phyloP scores from a whole-genome alignment of 1,140 invertebrate genomes.

The Ericerus pela region DNA sequence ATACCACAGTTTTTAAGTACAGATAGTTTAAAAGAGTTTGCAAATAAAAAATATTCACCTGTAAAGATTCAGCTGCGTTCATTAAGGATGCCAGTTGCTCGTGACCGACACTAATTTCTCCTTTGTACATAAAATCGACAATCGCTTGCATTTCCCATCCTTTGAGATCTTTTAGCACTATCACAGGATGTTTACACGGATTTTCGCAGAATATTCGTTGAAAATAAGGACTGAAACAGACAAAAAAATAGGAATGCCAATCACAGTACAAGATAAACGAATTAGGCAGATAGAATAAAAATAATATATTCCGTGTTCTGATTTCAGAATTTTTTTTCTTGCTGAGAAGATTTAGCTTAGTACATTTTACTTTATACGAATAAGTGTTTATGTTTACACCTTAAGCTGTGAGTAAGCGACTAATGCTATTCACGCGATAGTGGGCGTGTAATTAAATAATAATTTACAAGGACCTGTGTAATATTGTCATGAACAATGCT shows the following conservation, averaged over 20 bases:
- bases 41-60: conserved; percentile 32
- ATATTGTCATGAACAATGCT: no score
- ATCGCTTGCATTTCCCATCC: conserved; percentile 74
- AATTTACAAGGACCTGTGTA: no score
- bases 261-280: not conserved
- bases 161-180: conserved; percentile 74
- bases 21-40: no score
- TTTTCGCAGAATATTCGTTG: conserved; percentile 74
- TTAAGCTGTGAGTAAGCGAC: no score
- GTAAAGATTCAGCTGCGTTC: conserved; percentile 68
- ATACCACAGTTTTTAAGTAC: no score
- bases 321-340: no score
- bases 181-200: conserved; percentile 84
- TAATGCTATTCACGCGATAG: no score
- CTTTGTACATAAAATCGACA: conserved; percentile 83
- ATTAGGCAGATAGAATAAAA: not conserved
- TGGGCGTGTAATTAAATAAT: no score
- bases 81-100: conserved; percentile 66
- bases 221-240: conserved; percentile 60
- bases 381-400: no score
- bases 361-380: no score
- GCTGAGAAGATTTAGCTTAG: no score
- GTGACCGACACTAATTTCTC: conserved; percentile 71
- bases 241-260: conserved; percentile 4
- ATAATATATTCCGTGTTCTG: no score